These are phyloP conservation scores for Rhinolophus ferrumequinum DNA, from an alignment of 2,113 vertebrate species.

Conservation along the genomic window DNA sequence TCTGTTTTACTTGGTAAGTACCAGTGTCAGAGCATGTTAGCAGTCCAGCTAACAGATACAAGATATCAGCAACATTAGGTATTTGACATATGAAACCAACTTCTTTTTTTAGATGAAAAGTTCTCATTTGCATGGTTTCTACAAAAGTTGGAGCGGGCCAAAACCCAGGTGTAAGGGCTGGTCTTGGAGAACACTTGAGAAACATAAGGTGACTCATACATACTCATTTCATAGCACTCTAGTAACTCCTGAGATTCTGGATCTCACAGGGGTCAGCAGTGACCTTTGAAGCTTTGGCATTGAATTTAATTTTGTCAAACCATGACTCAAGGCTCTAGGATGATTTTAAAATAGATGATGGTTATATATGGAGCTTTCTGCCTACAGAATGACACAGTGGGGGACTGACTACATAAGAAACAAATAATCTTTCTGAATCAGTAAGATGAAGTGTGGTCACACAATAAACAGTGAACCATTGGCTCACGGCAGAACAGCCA, in stretches of 20 bases:
- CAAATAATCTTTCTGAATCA: neutral
- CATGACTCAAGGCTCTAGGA: neutral
- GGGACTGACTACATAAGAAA: neutral
- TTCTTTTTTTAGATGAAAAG: neutral
- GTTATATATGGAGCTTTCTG: neutral
- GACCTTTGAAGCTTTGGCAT: neutral
- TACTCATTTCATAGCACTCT: neutral
- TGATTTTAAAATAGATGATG: neutral
- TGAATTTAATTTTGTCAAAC: conserved; percentile 27
- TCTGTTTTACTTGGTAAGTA: conserved; percentile 7
- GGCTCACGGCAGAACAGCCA: neutral
- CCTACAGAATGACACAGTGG: neutral
- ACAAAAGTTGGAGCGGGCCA: neutral
- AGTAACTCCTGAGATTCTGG: neutral
- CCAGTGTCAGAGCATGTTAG: neutral
- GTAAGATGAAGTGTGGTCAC: neutral
- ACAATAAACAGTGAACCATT: neutral
- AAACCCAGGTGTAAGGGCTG: neutral
- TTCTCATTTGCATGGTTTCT: neutral
- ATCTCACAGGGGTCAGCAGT: neutral
- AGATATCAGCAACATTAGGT: neutral
- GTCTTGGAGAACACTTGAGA: neutral
- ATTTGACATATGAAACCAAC: neutral
- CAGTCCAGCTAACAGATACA: neutral
- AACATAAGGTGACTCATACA: neutral